phyloP scores from a whole-genome alignment of 2,797 vertebrate genomes.

The Aphelocoma californica region DNA sequence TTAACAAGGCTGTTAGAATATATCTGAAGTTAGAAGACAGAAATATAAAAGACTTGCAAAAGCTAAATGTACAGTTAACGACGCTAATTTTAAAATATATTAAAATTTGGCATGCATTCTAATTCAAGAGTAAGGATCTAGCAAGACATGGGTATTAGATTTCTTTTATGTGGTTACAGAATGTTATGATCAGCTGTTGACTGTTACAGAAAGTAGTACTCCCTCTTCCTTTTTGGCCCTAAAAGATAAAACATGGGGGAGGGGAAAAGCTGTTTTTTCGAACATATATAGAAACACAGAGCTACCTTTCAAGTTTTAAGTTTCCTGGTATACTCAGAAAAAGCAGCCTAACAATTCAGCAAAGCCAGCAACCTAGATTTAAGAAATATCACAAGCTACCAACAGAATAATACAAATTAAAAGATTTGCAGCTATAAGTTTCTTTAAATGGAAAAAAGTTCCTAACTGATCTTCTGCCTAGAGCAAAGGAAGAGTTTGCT shows the following conservation, averaged over 20 bases:
- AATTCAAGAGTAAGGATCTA: background rate
- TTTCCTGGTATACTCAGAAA: background rate
- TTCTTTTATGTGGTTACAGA: background rate
- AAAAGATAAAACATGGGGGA: background rate
- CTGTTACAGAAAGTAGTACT: background rate
- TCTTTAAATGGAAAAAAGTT: background rate
- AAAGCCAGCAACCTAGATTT: background rate
- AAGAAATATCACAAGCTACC: background rate
- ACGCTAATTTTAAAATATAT: background rate
- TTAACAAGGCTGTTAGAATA: background rate
- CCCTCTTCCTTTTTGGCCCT: background rate
- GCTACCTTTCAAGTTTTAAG: background rate
- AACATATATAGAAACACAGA: background rate
- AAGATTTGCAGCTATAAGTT: background rate
- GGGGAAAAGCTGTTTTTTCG: background rate
- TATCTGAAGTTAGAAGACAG: background rate
- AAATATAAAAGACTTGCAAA: background rate
- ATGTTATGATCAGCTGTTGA: background rate
- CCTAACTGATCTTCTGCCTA: background rate
- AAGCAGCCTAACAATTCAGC: background rate
- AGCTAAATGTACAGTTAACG: background rate
- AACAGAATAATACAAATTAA: background rate
- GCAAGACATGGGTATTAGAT: background rate
- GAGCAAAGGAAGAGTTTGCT: background rate
- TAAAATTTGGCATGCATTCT: background rate